These are phyloP conservation scores for Triplophysa bombifrons DNA, from an alignment of 2,797 vertebrate species.

Conservation along the genomic window DNA sequence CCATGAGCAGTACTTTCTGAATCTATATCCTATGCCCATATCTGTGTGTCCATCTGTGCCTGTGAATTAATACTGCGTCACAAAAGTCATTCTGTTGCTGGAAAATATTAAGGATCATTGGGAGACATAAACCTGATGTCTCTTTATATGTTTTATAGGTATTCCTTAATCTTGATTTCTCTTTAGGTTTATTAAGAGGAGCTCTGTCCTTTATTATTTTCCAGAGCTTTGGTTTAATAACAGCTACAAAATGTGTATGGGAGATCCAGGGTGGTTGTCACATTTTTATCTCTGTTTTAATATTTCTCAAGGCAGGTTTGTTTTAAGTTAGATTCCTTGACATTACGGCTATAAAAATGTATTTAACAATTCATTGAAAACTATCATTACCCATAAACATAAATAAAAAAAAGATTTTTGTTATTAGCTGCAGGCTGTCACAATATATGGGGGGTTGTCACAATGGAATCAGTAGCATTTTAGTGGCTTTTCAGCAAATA, in stretches of 20 bases:
- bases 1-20: slow-evolving; percentile 18
- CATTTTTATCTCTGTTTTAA: not conserved
- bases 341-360: not conserved
- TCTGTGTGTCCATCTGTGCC: not conserved
- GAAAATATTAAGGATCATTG: slow-evolving; percentile 14
- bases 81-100: slow-evolving; percentile 10
- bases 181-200: not conserved
- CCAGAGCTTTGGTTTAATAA: not conserved
- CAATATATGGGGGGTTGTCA: not conserved
- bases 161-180: slow-evolving; percentile 1
- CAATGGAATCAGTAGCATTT: not conserved
- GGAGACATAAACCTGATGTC: slow-evolving; percentile 5
- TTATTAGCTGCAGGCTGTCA: not conserved
- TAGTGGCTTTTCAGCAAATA: not conserved
- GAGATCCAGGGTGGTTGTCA: not conserved
- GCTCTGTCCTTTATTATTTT: not conserved
- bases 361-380: not conserved
- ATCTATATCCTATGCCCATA: not conserved
- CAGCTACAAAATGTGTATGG: not conserved
- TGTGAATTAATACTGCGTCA: slow-evolving; percentile 3
- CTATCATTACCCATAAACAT: not conserved
- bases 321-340: not conserved
- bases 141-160: not conserved
- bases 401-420: not conserved
- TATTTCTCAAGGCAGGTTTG: not conserved